A percentile compares a stretch with the other conserved stretches of the same genome.
These are phyloP conservation scores for Sylvia atricapilla DNA, from an alignment of 2,113 vertebrate species.

Conservation along the genomic window DNA sequence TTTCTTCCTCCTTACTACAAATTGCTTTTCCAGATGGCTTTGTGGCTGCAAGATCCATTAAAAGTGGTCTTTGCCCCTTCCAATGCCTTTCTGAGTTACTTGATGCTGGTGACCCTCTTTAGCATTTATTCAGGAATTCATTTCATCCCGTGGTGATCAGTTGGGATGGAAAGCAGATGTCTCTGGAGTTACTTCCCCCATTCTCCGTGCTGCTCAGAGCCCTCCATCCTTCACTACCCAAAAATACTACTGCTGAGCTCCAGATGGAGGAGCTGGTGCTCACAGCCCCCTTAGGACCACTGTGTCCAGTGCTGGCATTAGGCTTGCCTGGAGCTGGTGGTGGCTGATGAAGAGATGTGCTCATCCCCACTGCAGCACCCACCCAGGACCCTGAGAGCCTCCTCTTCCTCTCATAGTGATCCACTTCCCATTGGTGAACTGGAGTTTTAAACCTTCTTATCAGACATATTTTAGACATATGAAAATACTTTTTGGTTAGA, in stretches of 20 bases:
- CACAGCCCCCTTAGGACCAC: not conserved
- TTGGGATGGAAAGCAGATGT: slow-evolving; percentile 22
- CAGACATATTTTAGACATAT: not conserved
- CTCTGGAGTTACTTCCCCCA: not conserved
- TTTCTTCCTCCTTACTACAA: not conserved
- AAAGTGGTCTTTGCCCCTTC: not conserved
- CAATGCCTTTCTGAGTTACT: not conserved
- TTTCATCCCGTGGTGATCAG: not conserved
- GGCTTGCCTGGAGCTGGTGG: not conserved
- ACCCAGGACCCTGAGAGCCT: not conserved
- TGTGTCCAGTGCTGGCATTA: accelerated
- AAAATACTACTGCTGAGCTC: not conserved
- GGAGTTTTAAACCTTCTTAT: not conserved
- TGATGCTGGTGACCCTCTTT: not conserved
- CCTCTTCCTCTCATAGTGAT: not conserved
- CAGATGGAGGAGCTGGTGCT: not conserved
- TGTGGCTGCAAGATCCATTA: not conserved
- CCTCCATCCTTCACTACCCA: not conserved
- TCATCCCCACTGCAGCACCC: not conserved
- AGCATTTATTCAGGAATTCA: slow-evolving; percentile 10
- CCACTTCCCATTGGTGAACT: not conserved
- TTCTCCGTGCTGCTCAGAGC: not conserved
- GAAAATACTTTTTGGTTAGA: not conserved
- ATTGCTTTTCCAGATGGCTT: not conserved
- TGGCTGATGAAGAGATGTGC: not conserved